A percentile compares a stretch with the other conserved stretches of the same genome.
phyloP scores from a whole-genome alignment of 2,113 vertebrate genomes.

The Etheostoma cragini region DNA sequence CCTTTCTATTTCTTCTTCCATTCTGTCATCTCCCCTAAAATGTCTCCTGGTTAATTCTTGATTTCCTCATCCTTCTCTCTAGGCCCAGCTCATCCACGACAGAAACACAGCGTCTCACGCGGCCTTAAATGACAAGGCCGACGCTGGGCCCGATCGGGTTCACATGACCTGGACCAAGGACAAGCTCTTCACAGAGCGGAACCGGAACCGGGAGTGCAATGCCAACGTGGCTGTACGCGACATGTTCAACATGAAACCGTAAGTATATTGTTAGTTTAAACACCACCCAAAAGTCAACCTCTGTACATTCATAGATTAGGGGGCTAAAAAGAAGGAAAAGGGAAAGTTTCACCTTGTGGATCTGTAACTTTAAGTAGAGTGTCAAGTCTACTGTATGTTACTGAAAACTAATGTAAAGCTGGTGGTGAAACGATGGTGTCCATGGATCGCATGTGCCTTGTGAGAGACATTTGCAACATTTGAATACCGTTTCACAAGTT shows the following conservation, averaged over 20 bases:
- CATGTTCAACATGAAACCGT: conserved; percentile 98
- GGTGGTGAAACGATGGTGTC: not conserved
- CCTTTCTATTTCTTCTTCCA: not conserved
- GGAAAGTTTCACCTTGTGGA: not conserved
- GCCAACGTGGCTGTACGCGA: conserved; percentile 86
- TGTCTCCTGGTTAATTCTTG: not conserved
- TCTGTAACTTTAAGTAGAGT: not conserved
- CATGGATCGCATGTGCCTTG: conserved; percentile 41
- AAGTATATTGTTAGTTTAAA: conserved; percentile 69
- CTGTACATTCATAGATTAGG: not conserved
- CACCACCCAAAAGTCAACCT: no score
- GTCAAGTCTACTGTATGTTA: not conserved
- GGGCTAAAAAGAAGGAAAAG: not conserved
- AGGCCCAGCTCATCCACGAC: conserved; percentile 97
- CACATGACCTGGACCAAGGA: conserved; percentile 99
- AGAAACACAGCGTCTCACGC: conserved; percentile 91
- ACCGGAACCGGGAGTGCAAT: conserved; percentile 85
- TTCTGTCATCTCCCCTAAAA: not conserved
- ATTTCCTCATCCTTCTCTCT: conserved; percentile 8
- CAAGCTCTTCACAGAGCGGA: conserved; percentile 88
- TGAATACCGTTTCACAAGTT: conserved; percentile 14
- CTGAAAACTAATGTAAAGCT: not conserved
- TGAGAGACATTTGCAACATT: conserved; percentile 59
- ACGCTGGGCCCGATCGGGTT: conserved; percentile 84
- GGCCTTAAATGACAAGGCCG: conserved; percentile 73